Percentiles rank a stretch among this genome's conserved stretches.
These are phyloP conservation scores for Macroramphosus scolopax DNA, from an alignment of 2,797 vertebrate genomes.

Conservation along the genomic window DNA sequence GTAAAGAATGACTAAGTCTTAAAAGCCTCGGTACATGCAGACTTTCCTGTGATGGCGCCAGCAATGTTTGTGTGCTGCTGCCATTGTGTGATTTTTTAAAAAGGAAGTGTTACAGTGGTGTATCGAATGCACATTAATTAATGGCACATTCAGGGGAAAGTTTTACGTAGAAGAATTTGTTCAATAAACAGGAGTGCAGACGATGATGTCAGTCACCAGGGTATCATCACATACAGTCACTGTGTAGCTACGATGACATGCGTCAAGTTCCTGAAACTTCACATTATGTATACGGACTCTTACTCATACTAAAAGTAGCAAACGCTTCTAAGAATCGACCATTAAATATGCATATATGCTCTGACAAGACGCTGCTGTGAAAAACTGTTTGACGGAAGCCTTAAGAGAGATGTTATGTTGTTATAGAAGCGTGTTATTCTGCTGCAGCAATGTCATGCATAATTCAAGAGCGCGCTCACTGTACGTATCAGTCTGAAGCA, in stretches of 20 bases:
- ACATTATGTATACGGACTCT: too few species aligned
- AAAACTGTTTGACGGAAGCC: too few species aligned
- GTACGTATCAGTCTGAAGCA: constrained; percentile 30
- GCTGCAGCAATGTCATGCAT: neutral
- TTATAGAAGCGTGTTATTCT: too few species aligned
- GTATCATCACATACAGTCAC: neutral
- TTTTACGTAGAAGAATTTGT: neutral
- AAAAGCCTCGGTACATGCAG: too few species aligned
- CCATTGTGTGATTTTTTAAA: neutral
- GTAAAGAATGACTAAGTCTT: too few species aligned
- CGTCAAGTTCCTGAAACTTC: too few species aligned
- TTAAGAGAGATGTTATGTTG: too few species aligned
- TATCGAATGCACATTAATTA: neutral
- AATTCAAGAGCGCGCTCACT: constrained; percentile 1
- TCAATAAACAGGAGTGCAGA: neutral
- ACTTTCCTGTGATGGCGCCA: too few species aligned
- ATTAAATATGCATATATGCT: neutral
- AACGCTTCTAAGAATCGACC: too few species aligned
- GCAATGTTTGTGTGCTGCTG: neutral
- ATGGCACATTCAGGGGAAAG: neutral
- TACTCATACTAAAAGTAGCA: too few species aligned
- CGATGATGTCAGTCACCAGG: neutral
- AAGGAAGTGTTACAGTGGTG: constrained; percentile 1
- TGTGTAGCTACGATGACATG: too few species aligned
- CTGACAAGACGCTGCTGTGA: too few species aligned